Evolutionary conservation across 2,888 invertebrate species (phyloP).

Genomic region (Aphidius colemani): DNA sequence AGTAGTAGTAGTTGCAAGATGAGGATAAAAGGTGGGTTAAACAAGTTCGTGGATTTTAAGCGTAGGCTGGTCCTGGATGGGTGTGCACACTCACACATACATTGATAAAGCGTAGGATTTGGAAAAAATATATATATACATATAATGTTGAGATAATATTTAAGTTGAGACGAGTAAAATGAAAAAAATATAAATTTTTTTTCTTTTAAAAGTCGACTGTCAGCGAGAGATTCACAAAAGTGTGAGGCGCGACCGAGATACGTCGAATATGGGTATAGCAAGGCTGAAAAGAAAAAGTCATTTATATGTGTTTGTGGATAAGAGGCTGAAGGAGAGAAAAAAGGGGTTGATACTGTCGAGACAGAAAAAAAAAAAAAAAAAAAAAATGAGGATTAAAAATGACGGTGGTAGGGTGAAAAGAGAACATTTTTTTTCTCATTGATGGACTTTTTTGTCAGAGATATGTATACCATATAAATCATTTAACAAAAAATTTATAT

Average conservation of each 20-base stretch:
- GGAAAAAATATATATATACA: slow-evolving; percentile 6
- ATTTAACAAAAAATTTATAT: no score
- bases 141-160: slow-evolving; percentile 1
- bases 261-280: slow-evolving; percentile 5
- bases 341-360: neutral
- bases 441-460: no score
- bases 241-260: slow-evolving; percentile 9
- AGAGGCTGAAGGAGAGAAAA: neutral
- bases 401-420: neutral
- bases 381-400: slow-evolving; percentile 7
- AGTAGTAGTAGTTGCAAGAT: slow-evolving; percentile 38
- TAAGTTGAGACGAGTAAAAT: slow-evolving; percentile 1
- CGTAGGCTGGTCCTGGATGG: slow-evolving; percentile 45
- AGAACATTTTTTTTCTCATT: neutral
- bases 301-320: neutral
- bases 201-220: no score
- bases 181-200: no score
- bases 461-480: no score
- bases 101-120: slow-evolving; percentile 33
- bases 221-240: neutral
- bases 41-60: slow-evolving; percentile 48
- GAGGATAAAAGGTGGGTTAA: slow-evolving; percentile 58
- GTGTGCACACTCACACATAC: neutral
- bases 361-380: slow-evolving; percentile 5
- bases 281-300: neutral